A percentile compares a stretch with the other conserved stretches of the same genome.
Conservation (phyloP, 2,113 vertebrate species). For the Equus quagga region DNA sequence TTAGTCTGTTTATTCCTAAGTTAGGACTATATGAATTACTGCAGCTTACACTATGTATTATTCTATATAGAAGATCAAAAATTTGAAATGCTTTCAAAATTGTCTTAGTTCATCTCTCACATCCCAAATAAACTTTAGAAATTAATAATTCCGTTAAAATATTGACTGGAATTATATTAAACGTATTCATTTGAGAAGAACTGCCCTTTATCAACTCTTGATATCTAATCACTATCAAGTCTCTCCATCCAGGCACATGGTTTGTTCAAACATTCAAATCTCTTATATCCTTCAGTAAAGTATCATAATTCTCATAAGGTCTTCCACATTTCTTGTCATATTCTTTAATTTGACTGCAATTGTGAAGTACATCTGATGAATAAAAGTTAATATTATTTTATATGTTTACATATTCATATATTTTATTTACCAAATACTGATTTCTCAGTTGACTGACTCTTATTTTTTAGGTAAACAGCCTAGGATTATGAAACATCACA, state of each 20-base stretch:
- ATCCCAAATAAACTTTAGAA: slow-evolving; percentile 9
- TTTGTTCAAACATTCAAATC: neutral
- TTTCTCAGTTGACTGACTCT: slow-evolving; percentile 21
- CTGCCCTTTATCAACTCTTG: neutral
- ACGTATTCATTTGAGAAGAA: neutral
- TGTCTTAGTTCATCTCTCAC: neutral
- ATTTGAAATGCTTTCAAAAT: neutral
- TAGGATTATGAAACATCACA: neutral
- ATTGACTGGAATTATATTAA: neutral
- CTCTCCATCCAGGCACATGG: neutral
- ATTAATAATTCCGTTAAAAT: neutral
- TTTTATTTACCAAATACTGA: neutral
- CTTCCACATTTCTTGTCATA: neutral
- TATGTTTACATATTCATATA: neutral
- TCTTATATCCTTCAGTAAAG: neutral
- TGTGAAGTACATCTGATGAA: neutral
- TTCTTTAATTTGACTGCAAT: neutral
- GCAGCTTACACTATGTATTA: neutral
- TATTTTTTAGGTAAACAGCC: neutral
- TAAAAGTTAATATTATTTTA: neutral
- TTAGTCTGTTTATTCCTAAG: neutral
- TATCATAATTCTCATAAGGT: neutral
- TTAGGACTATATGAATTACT: neutral
- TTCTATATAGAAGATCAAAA: neutral
- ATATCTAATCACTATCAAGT: neutral